Evolutionary conservation across 2,888 invertebrate genomes (phyloP).

Genomic region (Odontomyia ornata): DNA sequence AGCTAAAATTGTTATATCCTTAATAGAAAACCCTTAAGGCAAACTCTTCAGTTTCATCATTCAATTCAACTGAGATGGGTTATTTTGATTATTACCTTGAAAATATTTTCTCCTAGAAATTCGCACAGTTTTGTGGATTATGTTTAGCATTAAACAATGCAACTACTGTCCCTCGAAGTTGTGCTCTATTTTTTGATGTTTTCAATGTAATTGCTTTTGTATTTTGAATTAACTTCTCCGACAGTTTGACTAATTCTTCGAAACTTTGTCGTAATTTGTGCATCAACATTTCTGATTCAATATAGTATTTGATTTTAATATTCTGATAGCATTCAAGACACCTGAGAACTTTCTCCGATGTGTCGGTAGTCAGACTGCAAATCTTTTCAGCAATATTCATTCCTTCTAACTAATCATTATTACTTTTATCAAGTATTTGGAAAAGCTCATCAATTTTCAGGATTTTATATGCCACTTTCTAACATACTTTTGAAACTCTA

Average conservation of each 20-base stretch:
- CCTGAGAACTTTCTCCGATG: conserved; percentile 57
- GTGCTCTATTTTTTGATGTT: conserved; percentile 57
- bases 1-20: no score
- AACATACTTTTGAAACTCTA: conserved; percentile 70
- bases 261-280: no score
- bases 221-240: conserved; percentile 60
- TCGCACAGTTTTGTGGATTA: conserved; percentile 59
- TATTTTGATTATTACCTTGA: conserved; percentile 60
- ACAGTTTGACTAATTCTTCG: conserved; percentile 59
- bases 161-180: conserved; percentile 59
- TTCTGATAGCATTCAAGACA: conserved; percentile 60
- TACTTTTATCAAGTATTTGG: conserved; percentile 58
- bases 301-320: conserved; percentile 60
- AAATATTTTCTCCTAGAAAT: conserved; percentile 60
- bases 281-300: no score
- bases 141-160: conserved; percentile 61
- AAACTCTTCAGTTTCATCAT: conserved; percentile 51
- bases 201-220: no score
- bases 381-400: no score
- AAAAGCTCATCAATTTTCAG: no score
- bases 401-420: conserved; percentile 58
- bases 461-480: no score
- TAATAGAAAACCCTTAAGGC: no score
- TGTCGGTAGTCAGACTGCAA: conserved; percentile 56
- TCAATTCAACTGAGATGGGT: conserved; percentile 60